Evolutionary conservation across 2,797 vertebrate species (phyloP).

Genomic region (Danio kyathit): DNA sequence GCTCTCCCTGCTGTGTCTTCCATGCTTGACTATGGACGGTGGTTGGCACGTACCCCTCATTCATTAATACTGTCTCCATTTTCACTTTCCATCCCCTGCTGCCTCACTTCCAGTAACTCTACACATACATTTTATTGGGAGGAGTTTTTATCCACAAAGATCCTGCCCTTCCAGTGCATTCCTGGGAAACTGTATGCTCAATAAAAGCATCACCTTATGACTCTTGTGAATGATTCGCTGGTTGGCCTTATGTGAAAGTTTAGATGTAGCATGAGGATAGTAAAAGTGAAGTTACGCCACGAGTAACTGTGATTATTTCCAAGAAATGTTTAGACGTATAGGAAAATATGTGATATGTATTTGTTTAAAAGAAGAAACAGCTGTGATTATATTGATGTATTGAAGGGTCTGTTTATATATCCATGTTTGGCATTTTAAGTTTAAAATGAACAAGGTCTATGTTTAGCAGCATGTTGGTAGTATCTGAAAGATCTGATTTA

Average conservation of each 20-base stretch:
- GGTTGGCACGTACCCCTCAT: constrained; percentile 37
- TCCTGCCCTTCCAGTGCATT: constrained; percentile 17
- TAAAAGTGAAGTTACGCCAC: neutral
- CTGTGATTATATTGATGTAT: constrained; percentile 18
- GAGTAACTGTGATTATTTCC: constrained; percentile 21
- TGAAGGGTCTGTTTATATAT: constrained; percentile 20
- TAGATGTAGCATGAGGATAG: constrained; percentile 17
- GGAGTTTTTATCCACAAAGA: neutral
- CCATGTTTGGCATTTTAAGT: neutral
- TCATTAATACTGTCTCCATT: constrained; percentile 44
- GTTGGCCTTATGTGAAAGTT: neutral
- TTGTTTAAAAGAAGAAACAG: constrained; percentile 29
- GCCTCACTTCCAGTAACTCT: constrained; percentile 37
- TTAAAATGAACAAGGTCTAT: neutral
- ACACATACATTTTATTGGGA: constrained; percentile 26
- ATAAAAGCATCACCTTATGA: constrained; percentile 23
- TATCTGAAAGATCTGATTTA: neutral
- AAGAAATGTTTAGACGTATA: constrained; percentile 23
- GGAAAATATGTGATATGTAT: constrained; percentile 35
- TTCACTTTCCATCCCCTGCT: constrained; percentile 40
- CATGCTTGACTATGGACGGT: neutral
- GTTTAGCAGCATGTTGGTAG: neutral
- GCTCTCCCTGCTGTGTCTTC: constrained; percentile 6
- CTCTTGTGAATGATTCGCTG: neutral
- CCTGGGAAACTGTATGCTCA: neutral